Evolutionary conservation across 2,113 vertebrate genomes (phyloP).

Genomic region (Leuciscus idus): DNA sequence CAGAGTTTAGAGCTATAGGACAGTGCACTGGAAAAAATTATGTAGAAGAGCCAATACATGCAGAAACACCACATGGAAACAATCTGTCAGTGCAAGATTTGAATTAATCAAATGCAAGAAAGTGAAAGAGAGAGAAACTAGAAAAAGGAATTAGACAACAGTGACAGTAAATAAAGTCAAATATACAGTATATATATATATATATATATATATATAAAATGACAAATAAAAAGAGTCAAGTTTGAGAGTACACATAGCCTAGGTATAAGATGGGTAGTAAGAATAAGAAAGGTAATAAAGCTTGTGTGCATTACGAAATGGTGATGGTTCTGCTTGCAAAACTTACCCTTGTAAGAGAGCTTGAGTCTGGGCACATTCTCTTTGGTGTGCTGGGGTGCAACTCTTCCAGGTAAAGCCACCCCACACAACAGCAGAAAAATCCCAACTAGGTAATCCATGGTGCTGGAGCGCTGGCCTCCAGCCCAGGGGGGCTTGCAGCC

Average conservation of each 20-base stretch:
- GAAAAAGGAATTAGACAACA: slow-evolving; percentile 2
- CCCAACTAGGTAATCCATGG: slow-evolving; percentile 93
- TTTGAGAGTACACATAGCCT: not conserved
- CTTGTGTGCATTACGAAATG: not conserved
- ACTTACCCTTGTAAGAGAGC: slow-evolving; percentile 96
- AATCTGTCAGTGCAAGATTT: slow-evolving; percentile 66
- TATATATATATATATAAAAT: not conserved
- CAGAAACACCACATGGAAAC: slow-evolving; percentile 75
- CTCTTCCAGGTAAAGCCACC: slow-evolving; percentile 82
- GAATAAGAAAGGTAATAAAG: not conserved
- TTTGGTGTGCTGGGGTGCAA: slow-evolving; percentile 82
- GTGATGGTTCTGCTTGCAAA: not conserved
- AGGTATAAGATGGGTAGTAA: not conserved
- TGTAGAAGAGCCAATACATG: slow-evolving; percentile 71
- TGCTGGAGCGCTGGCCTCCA: slow-evolving; percentile 76
- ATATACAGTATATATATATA: not conserved
- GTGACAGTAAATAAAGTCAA: not conserved
- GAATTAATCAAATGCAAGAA: slow-evolving; percentile 47
- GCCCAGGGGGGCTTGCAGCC: slow-evolving; percentile 74
- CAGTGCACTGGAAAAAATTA: slow-evolving; percentile 63
- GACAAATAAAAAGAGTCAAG: not conserved
- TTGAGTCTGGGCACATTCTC: slow-evolving; percentile 93
- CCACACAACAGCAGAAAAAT: slow-evolving; percentile 89
- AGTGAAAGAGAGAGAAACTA: slow-evolving; percentile 49
- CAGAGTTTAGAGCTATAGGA: slow-evolving; percentile 36